Percentiles rank a stretch among this genome's conserved stretches.
Evolutionary conservation across 1,140 invertebrate genomes (phyloP).

Genomic region (Micrasema longulum): DNA sequence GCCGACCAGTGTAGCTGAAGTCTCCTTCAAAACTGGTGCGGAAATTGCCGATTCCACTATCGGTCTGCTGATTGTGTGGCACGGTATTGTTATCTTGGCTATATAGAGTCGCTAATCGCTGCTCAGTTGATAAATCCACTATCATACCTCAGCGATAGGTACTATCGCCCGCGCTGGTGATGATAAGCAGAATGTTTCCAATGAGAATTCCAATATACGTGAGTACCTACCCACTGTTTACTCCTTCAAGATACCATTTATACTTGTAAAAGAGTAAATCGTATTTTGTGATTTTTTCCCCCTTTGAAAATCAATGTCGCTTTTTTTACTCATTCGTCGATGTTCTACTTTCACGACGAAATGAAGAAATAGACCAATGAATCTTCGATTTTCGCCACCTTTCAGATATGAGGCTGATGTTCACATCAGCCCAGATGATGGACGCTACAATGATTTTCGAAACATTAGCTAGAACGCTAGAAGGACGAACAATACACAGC

Average conservation of each 20-base stretch:
- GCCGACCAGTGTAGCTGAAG: conserved; percentile 14
- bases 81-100: conserved; percentile 35
- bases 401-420: no score
- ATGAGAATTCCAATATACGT: conserved; percentile 26
- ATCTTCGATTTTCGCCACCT: no score
- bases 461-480: no score
- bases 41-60: conserved; percentile 27
- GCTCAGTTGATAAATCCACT: conserved; percentile 35
- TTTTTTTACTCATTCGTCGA: no score
- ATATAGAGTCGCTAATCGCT: conserved; percentile 29
- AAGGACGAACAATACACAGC: no score
- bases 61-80: conserved; percentile 26
- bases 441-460: no score
- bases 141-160: conserved; percentile 34
- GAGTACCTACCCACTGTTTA: neutral
- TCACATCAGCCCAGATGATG: no score
- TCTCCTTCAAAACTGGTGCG: conserved; percentile 35
- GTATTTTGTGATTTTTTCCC: no score
- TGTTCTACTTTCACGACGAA: no score
- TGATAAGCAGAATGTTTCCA: conserved; percentile 27
- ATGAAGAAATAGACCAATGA: no score
- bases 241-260: neutral
- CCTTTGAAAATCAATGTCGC: no score
- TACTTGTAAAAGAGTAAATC: neutral
- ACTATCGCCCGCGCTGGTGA: conserved; percentile 25